Percentiles rank a stretch among this genome's conserved stretches.
Evolutionary conservation across 1,140 invertebrate genomes (phyloP).

Genomic region (Drosophila arawakana): DNA sequence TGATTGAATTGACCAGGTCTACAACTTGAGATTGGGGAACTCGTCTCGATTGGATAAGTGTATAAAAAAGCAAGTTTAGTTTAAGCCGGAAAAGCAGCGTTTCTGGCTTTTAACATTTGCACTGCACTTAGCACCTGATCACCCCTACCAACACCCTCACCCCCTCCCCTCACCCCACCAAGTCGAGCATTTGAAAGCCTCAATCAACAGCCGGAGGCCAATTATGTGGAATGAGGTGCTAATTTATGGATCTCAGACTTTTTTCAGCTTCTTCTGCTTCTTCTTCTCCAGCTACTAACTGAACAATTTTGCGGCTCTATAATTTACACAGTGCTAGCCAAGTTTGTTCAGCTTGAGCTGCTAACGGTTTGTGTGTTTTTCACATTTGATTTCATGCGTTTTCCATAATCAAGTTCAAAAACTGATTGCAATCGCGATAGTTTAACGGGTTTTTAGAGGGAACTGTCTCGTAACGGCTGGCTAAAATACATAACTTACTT

Average conservation of each 20-base stretch:
- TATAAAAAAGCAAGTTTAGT: conserved; percentile 64
- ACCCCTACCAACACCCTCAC: too few relatives aligned
- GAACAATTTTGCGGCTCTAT: conserved; percentile 61
- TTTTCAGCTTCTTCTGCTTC: conserved; percentile 25
- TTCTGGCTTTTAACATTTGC: conserved; percentile 73
- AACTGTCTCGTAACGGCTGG: background rate
- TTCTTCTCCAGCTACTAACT: background rate
- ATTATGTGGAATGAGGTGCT: conserved; percentile 81
- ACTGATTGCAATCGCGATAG: conserved; percentile 18
- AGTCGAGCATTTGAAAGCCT: conserved; percentile 66
- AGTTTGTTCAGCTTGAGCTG: conserved; percentile 6
- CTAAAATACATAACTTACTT: conserved; percentile 1
- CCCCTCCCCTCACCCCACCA: background rate
- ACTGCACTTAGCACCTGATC: conserved; percentile 70
- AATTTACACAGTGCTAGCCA: conserved; percentile 68
- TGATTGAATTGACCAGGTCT: conserved; percentile 69
- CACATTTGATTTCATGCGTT: background rate
- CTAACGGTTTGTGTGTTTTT: conserved; percentile 66
- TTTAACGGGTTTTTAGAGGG: conserved; percentile 27
- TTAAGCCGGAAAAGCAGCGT: conserved; percentile 53
- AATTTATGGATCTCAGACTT: conserved; percentile 76
- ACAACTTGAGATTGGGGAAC: conserved; percentile 16
- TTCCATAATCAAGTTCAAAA: conserved; percentile 26
- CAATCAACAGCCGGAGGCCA: conserved; percentile 64
- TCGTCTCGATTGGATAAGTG: conserved; percentile 74